Percentiles rank a stretch among this genome's conserved stretches.
Conservation (phyloP, 1,140 invertebrate genomes). For the Ladona fulva region DNA sequence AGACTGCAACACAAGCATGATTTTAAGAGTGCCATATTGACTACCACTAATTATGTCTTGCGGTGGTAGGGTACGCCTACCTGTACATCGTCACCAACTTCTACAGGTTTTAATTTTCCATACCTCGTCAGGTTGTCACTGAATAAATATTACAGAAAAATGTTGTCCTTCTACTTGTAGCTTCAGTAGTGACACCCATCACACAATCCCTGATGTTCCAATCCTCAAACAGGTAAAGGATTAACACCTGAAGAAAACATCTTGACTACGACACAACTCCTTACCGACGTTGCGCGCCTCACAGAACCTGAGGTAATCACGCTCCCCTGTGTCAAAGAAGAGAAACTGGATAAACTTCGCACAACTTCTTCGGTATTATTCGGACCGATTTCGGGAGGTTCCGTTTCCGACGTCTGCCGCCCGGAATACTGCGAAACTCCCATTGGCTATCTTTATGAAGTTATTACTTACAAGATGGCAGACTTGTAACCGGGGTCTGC, state of each 20-base stretch:
- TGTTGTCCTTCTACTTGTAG: neutral
- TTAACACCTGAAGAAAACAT: neutral
- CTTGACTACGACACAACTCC: neutral
- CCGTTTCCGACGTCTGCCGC: slow-evolving; percentile 4
- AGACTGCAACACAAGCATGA: neutral
- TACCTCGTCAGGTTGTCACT: neutral
- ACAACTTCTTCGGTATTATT: slow-evolving; percentile 6
- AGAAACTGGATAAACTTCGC: slow-evolving; percentile 4
- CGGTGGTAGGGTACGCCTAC: slow-evolving; percentile 1
- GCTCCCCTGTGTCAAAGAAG: neutral
- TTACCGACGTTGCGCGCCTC: neutral
- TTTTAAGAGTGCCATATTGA: neutral
- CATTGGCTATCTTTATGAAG: slow-evolving; percentile 9
- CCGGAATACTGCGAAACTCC: neutral
- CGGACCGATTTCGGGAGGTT: neutral
- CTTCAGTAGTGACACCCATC: neutral
- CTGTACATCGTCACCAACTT: neutral
- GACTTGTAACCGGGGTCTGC: neutral
- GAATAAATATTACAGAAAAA: neutral
- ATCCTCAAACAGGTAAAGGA: neutral
- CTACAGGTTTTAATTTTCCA: neutral
- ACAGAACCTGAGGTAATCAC: neutral
- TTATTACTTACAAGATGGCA: slow-evolving; percentile 10
- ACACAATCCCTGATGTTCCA: neutral
- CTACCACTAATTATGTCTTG: neutral